Base-by-base conservation (phyloP, 2,113 vertebrate species). In the Lycaon pictus region DNA sequence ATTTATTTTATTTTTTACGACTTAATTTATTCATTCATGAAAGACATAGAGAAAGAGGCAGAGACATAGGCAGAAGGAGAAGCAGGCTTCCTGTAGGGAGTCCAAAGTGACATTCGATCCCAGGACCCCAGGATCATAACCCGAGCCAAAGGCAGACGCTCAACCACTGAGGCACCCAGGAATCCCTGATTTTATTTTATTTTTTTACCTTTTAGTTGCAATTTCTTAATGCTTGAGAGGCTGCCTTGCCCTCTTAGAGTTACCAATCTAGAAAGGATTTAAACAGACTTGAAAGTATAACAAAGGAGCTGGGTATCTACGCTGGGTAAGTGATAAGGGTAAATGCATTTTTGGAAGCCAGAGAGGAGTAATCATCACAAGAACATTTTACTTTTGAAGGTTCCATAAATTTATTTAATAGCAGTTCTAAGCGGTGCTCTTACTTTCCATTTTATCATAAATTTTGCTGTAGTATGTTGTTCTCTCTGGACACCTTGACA, bases 391-490 rank as follows among this genome's bases (percentile, higher is more conserved):
- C 29, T 82, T 29, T 80, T 79, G n/a, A 76, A 65, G 0, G 0
- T 58, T 91, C 53, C 32, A 55, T 93, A 80, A 85, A 88, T 83
- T 53, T 93, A 71, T 43, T 87, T 93, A 85, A 69, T 2, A 51
- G 11, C 4, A 77, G 11, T 81, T 88, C 6, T 63, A 90, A 19
- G 89, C 19, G 53, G 55, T 85, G 10, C 55, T 93, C 90, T 56
- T 65, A 43, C 71, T 71, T 89, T 55, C 13, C 76, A 84, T 80
- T 96, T 92, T 88, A 94, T 80, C 29, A 85, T 79, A 53, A 76
- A 88, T 81, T 81, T 80, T 85, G 17, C 48, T 77, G 32, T 65
- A 43, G 20, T 69, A n/a, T 58, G 19, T 63, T 89, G 16, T 69
- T 88, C 92, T 87, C 51, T 93, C 19, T 76, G 29, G 79, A 65